Base-by-base conservation (phyloP, 2,113 vertebrate genomes). In the Alaudala cheleensis region DNA sequence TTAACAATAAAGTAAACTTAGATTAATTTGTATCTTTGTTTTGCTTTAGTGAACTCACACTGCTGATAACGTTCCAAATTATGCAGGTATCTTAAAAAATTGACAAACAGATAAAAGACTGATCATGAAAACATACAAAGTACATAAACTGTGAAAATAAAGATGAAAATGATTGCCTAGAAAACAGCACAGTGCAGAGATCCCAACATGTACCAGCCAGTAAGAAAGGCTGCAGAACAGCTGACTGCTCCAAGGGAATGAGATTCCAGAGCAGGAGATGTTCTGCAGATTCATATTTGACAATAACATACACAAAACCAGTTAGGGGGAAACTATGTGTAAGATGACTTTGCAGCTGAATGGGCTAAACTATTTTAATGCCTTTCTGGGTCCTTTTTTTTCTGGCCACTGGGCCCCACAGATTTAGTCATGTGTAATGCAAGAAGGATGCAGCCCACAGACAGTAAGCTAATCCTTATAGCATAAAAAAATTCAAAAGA, bases 261-360 rank as follows among this genome's bases (percentile, higher is more conserved):
- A 29, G 76, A 88, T 74, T 88, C 60, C 93, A 93, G 65, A 62
- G 13, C 67, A 61, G 85, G 37, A 92, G 69, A 93, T 57, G 65
- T 49, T 94, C 44, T 88, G 85, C 94, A 96, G 82, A 74, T 86
- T 93, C 65, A 42, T n/a, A 76, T 78, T 86, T 92, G 80, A 93
- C 90, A 84, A 65, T 26, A 83, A 67, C 5, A 86, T 74, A 67
- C 15, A 76, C 90, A 94, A 72, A 95, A 71, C 22, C 69, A 67
- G 76, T 64, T 90, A 94, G 85, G 56, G 60, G 16, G 40, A 73
- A 92, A 90, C 47, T 81, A 82, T 42, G 18, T 67, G 28, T 31
- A 39, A 71, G 54, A 47, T 86, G 76, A 81, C 85, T 86, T 80
- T 7, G 79, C 74, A 92, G 44, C 56, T 90, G 31, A 88, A 92